Evolutionary conservation across 2,797 vertebrate species (phyloP).

Genomic region (Tokudaia tokunoshimensis): DNA sequence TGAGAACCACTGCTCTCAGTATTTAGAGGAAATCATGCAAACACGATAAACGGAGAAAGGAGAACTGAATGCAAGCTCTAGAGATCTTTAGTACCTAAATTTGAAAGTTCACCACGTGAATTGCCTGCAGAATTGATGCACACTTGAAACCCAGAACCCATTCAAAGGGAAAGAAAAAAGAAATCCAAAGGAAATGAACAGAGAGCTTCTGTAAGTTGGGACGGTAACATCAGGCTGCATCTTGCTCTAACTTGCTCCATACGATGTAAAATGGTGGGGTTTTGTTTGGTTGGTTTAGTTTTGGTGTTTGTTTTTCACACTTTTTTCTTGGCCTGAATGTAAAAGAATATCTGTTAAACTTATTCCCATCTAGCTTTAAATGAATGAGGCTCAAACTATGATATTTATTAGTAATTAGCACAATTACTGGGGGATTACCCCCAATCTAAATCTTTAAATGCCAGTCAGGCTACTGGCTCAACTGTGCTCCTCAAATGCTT

Average conservation of each 20-base stretch:
- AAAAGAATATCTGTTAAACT: not conserved
- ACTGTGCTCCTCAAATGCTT: not conserved
- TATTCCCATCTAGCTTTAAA: not conserved
- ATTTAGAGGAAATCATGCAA: slow-evolving; percentile 4
- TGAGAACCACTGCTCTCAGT: not conserved
- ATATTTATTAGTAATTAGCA: not conserved
- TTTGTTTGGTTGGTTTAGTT: not conserved
- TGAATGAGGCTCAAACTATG: not conserved
- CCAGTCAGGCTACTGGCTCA: not conserved
- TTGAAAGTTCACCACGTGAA: not conserved
- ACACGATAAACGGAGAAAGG: not conserved
- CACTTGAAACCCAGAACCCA: slow-evolving; percentile 2
- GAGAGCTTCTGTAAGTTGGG: not conserved
- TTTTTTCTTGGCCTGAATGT: not conserved
- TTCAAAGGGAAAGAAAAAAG: not conserved
- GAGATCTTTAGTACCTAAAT: not conserved
- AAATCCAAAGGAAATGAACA: not conserved
- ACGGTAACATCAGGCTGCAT: not conserved
- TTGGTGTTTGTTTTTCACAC: not conserved
- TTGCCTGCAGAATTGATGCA: not conserved
- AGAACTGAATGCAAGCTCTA: not conserved
- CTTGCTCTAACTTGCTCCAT: not conserved
- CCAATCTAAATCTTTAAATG: not conserved
- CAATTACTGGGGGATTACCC: not conserved
- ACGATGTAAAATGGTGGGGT: not conserved